These are phyloP conservation scores for Microtus montanus DNA, from an alignment of 2,113 vertebrate genomes.

Conservation along the genomic window DNA sequence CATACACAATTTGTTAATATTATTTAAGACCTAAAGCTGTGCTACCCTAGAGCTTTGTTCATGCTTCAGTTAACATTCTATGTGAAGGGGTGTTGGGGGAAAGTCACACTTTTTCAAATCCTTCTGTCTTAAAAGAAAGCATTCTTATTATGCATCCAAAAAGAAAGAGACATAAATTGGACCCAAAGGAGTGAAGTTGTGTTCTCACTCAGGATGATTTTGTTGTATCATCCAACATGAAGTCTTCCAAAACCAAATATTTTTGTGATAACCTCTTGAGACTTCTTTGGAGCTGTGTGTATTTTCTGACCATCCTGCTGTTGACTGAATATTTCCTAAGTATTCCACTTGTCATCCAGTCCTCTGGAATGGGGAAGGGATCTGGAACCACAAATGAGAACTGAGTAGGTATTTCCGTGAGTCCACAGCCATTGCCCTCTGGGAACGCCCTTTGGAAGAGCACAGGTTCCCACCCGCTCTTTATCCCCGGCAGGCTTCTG, in stretches of 20 bases:
- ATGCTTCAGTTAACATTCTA: not conserved
- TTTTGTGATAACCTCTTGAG: conserved; percentile 53
- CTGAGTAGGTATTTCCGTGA: not conserved
- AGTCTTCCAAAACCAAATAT: conserved; percentile 60
- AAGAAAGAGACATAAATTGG: conserved; percentile 48
- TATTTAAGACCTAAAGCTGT: conserved; percentile 17
- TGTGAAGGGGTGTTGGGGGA: not conserved
- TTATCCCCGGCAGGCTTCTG: not conserved
- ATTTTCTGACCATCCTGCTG: conserved; percentile 48
- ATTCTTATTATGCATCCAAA: conserved; percentile 63
- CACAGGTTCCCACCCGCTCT: not conserved
- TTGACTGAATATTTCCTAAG: conserved; percentile 38
- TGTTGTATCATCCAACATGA: conserved; percentile 51
- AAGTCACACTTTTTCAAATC: conserved; percentile 50
- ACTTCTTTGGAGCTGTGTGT: conserved; percentile 38
- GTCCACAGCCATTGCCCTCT: not conserved
- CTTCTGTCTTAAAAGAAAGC: conserved; percentile 27
- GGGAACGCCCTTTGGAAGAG: conserved; percentile 2
- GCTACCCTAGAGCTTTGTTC: not conserved
- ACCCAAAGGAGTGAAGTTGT: conserved; percentile 51
- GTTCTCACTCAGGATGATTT: conserved; percentile 33
- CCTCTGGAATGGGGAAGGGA: conserved; percentile 9
- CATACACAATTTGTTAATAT: not conserved
- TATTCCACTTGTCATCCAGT: conserved; percentile 56
- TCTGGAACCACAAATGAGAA: not conserved